Evolutionary conservation across 1,140 invertebrate species (phyloP).

Genomic region (Papilio xuthus): DNA sequence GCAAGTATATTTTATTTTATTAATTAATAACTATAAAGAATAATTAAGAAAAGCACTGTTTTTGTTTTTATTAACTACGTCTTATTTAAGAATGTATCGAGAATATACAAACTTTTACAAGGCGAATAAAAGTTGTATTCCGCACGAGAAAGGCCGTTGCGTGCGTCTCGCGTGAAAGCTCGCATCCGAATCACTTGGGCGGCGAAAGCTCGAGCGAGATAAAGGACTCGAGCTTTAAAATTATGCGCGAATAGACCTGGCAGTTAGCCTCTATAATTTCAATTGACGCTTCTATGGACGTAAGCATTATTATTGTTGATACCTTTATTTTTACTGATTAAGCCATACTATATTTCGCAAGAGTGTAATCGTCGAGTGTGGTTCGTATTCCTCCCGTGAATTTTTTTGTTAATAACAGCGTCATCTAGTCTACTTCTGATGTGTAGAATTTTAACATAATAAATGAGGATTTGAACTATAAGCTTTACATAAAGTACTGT

Average conservation of each 20-base stretch:
- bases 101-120: not conserved
- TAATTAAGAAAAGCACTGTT: not conserved
- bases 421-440: too few species aligned
- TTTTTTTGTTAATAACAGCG: too few species aligned
- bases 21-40: not conserved
- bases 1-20: not conserved
- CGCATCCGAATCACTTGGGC: conserved; percentile 42
- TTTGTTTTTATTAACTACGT: not conserved
- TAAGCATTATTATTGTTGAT: not conserved
- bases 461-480: too few species aligned
- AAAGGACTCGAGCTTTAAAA: not conserved
- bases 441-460: too few species aligned
- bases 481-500: too few species aligned
- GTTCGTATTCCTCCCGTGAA: too few species aligned
- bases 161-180: conserved; percentile 37
- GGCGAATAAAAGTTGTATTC: conserved; percentile 14
- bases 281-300: not conserved
- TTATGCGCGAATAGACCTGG: conserved; percentile 10
- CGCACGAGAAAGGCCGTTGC: conserved; percentile 4
- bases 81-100: not conserved
- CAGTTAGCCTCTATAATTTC: not conserved
- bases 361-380: too few species aligned
- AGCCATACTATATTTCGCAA: too few species aligned
- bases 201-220: conserved; percentile 42
- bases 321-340: not conserved